These are phyloP conservation scores for Drosophila seguyi DNA, from an alignment of 1,140 invertebrate genomes.

Conservation along the genomic window DNA sequence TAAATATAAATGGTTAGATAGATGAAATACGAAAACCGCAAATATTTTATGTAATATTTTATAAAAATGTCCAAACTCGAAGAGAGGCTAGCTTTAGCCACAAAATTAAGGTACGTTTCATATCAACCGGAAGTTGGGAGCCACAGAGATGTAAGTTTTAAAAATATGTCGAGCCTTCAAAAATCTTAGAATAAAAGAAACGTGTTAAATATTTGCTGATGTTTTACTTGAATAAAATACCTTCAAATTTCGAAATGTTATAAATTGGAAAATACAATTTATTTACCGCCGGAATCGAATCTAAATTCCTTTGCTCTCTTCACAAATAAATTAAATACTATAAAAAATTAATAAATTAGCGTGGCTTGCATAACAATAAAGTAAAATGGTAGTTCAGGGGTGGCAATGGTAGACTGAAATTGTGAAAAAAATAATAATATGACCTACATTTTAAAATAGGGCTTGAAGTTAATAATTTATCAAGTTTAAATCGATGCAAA, in stretches of 20 bases:
- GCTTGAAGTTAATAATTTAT: not conserved
- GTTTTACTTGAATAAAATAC: not conserved
- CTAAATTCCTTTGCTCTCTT: not conserved
- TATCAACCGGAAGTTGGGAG: not conserved
- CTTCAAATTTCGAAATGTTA: too few relatives aligned
- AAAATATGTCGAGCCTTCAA: not conserved
- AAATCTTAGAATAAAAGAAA: not conserved
- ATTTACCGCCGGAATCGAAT: not conserved
- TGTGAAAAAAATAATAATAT: not conserved
- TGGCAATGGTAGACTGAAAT: too few relatives aligned
- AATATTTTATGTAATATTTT: not conserved
- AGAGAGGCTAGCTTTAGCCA: too few relatives aligned
- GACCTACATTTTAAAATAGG: too few relatives aligned
- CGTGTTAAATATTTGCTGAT: not conserved
- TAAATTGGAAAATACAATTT: not conserved
- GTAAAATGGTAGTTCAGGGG: not conserved
- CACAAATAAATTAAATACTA: not conserved
- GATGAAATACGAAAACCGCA: not conserved
- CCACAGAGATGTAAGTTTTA: too few relatives aligned
- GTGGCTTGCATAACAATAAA: not conserved
- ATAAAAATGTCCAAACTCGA: not conserved
- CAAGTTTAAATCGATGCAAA: not conserved
- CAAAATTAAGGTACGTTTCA: not conserved
- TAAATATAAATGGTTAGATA: not conserved
- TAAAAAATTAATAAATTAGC: slow-evolving; percentile 5